Base-by-base conservation (phyloP, 2,113 vertebrate genomes). In the Thinocorus orbignyianus region DNA sequence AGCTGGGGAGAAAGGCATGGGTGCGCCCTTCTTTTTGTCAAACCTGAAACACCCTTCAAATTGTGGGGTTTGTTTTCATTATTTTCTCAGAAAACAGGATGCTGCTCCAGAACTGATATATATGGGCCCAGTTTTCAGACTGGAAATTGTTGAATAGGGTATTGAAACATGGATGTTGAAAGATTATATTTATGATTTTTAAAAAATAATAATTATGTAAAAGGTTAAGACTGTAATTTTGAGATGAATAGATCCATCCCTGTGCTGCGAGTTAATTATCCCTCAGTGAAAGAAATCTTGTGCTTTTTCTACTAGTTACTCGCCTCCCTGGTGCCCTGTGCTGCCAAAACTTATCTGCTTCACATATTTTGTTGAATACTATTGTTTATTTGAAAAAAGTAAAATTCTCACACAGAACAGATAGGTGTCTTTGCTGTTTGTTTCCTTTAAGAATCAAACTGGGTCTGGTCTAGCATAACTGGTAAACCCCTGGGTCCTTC, bases 201-300 rank as follows among this genome's bases (percentile, higher is more conserved):
- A 13, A 93, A 93, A 94, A 94, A 82, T 54, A 84, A 84, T 86
- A 81, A 68, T 89, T 65, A 65, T 24, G 18, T 77, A 82, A 80
- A 87, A 84, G 94, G 66, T 61, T 25, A 71, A 70, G 62, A 30
- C 82, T 90, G 30, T 49, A 81, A 64, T 73, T 44, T 88, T 9
- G 55, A 61, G 41, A 66, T 86, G 2, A 93, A 84, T 68, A 78
- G 88, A 68, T 64, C 30, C 9, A 30, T 74, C 88, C 79, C 17
- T 80, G 64, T 16, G 33, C 64, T 94, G 60, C 51, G 49, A 86
- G 68, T 48, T 92, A 78, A 92, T 90, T 94, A 93, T 51, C 42
- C 42, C 68, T 55, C 41, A 28, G n/a, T 86, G 72, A 95, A 93
- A 74, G 82, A 82, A 93, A 81, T 22, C 33, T 46, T 30, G 31